Conservation (phyloP, 2,113 vertebrate species). For the Phoxinus phoxinus region DNA sequence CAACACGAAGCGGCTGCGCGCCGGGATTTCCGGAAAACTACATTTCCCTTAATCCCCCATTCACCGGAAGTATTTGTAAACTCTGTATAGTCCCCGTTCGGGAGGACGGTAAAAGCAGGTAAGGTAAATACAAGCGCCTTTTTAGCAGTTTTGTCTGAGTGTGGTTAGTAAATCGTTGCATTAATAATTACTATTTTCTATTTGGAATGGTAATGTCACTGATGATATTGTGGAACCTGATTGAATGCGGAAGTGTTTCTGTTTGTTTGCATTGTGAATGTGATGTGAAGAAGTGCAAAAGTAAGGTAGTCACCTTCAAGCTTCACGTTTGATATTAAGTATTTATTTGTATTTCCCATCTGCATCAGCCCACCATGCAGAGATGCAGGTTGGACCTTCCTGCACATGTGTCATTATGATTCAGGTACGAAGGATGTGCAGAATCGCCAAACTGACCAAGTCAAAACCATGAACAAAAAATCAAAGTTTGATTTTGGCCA, state of each 20-base stretch:
- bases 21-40: conserved; percentile 11
- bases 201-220: too few relatives aligned
- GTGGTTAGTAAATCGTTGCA: neutral
- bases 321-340: neutral
- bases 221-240: neutral
- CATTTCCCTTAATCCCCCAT: conserved; percentile 30
- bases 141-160: neutral
- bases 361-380: neutral
- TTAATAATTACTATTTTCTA: neutral
- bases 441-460: neutral
- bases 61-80: conserved; percentile 34
- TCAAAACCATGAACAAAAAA: conserved; percentile 10
- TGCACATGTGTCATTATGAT: conserved; percentile 2
- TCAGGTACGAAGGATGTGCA: conserved; percentile 4
- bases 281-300: neutral
- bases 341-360: neutral
- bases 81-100: neutral
- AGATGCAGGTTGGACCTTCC: conserved; percentile 15
- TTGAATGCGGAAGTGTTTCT: conserved; percentile 21
- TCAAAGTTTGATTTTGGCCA: neutral
- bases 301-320: neutral
- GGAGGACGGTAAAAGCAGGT: conserved; percentile 1
- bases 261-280: neutral
- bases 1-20: neutral
- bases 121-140: neutral